These are phyloP conservation scores for Eurytoma californica DNA, from an alignment of 2,888 invertebrate genomes.

Conservation along the genomic window DNA sequence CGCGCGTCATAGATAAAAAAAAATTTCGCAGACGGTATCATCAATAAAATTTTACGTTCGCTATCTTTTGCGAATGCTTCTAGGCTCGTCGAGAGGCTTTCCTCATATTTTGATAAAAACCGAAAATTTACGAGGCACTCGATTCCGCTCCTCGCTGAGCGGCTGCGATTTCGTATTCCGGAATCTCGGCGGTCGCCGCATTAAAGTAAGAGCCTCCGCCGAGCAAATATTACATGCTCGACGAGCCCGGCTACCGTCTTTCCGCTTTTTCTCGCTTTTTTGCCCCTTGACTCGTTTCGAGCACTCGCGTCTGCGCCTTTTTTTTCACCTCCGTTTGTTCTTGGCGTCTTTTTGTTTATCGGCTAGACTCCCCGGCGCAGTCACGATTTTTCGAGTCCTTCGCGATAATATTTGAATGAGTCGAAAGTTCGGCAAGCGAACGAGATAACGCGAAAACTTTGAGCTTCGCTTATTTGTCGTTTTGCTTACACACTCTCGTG, in stretches of 20 bases:
- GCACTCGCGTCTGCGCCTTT: not conserved
- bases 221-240: conserved; percentile 38
- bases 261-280: not conserved
- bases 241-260: conserved; percentile 30
- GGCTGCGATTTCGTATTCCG: conserved; percentile 26
- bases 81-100: conserved; percentile 18
- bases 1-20: conserved; percentile 5
- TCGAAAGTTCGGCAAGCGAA: no score
- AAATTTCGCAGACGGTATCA: conserved; percentile 9
- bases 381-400: not conserved
- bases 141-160: conserved; percentile 1
- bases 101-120: conserved; percentile 51
- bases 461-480: no score
- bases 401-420: no score
- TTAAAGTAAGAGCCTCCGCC: conserved; percentile 43
- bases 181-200: conserved; percentile 42
- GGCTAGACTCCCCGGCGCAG: not conserved
- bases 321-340: not conserved
- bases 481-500: no score
- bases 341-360: not conserved
- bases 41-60: conserved; percentile 2
- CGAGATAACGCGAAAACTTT: no score
- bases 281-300: not conserved
- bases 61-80: conserved; percentile 1
- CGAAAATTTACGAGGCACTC: conserved; percentile 42